Evolutionary conservation across 2,113 vertebrate species (phyloP).

Genomic region (Kryptolebias marmoratus): DNA sequence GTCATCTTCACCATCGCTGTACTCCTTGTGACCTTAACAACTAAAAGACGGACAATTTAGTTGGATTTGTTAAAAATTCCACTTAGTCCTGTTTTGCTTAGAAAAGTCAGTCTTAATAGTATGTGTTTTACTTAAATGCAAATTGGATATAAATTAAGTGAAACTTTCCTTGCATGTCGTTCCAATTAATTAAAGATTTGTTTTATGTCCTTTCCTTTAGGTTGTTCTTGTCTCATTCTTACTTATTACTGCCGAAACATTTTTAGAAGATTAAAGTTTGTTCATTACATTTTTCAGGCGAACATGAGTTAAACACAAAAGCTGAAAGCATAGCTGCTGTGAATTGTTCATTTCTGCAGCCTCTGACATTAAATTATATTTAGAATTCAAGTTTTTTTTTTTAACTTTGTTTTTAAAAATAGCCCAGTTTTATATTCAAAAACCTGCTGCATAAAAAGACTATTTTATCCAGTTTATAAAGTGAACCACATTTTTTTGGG

Average conservation of each 20-base stretch:
- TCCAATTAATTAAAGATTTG: constrained; percentile 14
- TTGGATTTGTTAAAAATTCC: constrained; percentile 61
- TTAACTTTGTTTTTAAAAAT: constrained; percentile 62
- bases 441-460: constrained; percentile 46
- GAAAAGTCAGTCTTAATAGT: constrained; percentile 38
- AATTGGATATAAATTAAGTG: constrained; percentile 54
- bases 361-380: constrained; percentile 36
- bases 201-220: neutral
- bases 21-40: constrained; percentile 35
- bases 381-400: constrained; percentile 41
- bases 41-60: constrained; percentile 39
- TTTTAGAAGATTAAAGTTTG: constrained; percentile 35
- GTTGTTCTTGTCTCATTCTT: neutral
- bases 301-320: constrained; percentile 43
- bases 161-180: constrained; percentile 16
- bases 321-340: constrained; percentile 31
- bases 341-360: constrained; percentile 35
- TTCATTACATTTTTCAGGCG: constrained; percentile 26
- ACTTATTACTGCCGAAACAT: constrained; percentile 21
- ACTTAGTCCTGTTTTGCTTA: constrained; percentile 65
- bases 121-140: constrained; percentile 59
- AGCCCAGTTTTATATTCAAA: constrained; percentile 35
- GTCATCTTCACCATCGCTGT: constrained; percentile 18
- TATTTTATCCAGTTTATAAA: constrained; percentile 61
- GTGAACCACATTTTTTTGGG: constrained; percentile 47